Conservation (phyloP, 2,888 invertebrate genomes). For the Rugalucina vietnamica region DNA sequence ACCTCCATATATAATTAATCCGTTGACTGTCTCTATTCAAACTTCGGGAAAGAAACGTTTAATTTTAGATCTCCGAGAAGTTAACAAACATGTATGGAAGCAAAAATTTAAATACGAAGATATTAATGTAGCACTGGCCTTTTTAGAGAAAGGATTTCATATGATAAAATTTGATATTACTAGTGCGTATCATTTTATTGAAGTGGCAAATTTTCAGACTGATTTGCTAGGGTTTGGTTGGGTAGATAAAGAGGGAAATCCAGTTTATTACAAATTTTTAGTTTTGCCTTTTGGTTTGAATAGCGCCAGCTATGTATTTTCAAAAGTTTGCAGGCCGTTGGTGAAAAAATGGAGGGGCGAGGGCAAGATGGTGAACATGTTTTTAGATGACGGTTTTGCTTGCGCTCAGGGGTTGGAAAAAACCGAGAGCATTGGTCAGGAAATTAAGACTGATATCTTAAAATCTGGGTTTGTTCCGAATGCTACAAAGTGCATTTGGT, state of each 20-base stretch:
- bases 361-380: slow-evolving; percentile 32
- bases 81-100: slow-evolving; percentile 37
- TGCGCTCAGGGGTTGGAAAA: neutral
- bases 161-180: slow-evolving; percentile 41
- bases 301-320: slow-evolving; percentile 32
- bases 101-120: slow-evolving; percentile 34
- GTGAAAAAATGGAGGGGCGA: slow-evolving; percentile 38
- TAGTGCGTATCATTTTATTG: slow-evolving; percentile 46
- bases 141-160: slow-evolving; percentile 15
- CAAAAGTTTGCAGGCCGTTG: slow-evolving; percentile 39
- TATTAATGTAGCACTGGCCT: slow-evolving; percentile 26
- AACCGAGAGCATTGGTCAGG: neutral
- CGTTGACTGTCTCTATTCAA: slow-evolving; percentile 26
- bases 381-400: slow-evolving; percentile 49
- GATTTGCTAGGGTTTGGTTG: slow-evolving; percentile 29
- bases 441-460: slow-evolving; percentile 33
- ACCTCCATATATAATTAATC: slow-evolving; percentile 8
- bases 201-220: slow-evolving; percentile 29
- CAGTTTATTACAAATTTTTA: slow-evolving; percentile 28
- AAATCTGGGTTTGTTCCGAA: slow-evolving; percentile 47
- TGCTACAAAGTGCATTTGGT: slow-evolving; percentile 37
- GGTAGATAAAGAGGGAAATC: neutral
- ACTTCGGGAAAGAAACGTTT: slow-evolving; percentile 22
- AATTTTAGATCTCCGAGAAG: slow-evolving; percentile 11
- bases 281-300: slow-evolving; percentile 33